These are phyloP conservation scores for Xylota segnis DNA, from an alignment of 2,888 invertebrate genomes.

Conservation along the genomic window DNA sequence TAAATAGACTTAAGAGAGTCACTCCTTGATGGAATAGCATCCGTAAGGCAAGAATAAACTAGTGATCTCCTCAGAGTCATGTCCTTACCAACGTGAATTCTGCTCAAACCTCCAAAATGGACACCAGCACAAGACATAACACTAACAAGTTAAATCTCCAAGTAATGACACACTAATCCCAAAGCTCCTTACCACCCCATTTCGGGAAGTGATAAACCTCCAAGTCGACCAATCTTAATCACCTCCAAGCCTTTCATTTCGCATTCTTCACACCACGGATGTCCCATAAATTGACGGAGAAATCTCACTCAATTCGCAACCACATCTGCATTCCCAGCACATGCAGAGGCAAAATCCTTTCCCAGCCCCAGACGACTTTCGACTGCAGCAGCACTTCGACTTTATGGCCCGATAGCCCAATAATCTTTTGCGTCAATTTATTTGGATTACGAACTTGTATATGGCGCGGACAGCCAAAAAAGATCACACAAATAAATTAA, in stretches of 20 bases:
- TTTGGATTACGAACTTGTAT: slow-evolving; percentile 66
- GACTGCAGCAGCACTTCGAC: slow-evolving; percentile 11
- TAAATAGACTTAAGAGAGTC: too few relatives aligned
- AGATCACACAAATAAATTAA: slow-evolving; percentile 53
- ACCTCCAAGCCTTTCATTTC: slow-evolving; percentile 13
- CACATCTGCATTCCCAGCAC: background rate
- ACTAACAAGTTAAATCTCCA: too few relatives aligned
- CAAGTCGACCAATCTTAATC: too few relatives aligned
- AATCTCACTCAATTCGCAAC: slow-evolving; percentile 31
- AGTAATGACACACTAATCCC: too few relatives aligned
- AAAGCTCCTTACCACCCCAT: too few relatives aligned
- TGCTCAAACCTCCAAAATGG: too few relatives aligned
- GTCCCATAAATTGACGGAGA: slow-evolving; percentile 22
- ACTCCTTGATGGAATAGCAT: too few relatives aligned
- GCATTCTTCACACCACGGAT: slow-evolving; percentile 11
- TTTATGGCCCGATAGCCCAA: slow-evolving; percentile 39
- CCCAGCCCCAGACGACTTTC: background rate
- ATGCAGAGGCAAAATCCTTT: background rate
- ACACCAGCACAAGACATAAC: too few relatives aligned
- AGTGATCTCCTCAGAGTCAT: too few relatives aligned
- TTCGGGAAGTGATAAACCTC: too few relatives aligned
- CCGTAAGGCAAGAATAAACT: too few relatives aligned
- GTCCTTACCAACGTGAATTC: too few relatives aligned
- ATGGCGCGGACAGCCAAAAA: background rate
- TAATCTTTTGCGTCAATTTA: slow-evolving; percentile 62